Evolutionary conservation across 2,888 invertebrate genomes (phyloP).

Genomic region (Ectemnius lituratus): DNA sequence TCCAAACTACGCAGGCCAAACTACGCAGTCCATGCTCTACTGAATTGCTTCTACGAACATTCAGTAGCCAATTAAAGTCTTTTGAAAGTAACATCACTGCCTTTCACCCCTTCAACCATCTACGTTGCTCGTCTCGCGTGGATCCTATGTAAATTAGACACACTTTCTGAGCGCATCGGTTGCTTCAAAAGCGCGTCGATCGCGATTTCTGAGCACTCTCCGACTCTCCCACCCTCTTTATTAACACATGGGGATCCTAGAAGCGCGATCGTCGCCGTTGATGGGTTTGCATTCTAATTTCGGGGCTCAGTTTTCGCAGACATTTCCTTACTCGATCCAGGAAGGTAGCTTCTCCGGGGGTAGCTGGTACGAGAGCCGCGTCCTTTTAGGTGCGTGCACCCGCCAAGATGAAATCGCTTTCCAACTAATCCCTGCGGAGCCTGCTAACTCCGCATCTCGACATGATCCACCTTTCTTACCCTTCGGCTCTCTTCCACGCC

Average conservation of each 20-base stretch:
- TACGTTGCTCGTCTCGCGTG: conserved; percentile 51
- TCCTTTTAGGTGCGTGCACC: conserved; percentile 69
- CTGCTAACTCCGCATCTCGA: conserved; percentile 26
- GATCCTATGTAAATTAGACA: conserved; percentile 75
- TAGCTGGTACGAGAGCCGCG: conserved; percentile 25
- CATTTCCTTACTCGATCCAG: conserved; percentile 53
- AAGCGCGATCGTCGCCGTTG: conserved; percentile 61
- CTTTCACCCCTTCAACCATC: conserved; percentile 57
- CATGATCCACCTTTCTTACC: conserved; percentile 59
- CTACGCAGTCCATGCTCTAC: too few species aligned
- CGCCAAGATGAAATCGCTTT: conserved; percentile 71
- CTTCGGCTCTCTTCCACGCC: conserved; percentile 38
- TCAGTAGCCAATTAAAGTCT: conserved; percentile 75
- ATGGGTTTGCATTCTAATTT: conserved; percentile 75
- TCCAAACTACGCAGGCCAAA: too few species aligned
- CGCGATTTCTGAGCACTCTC: conserved; percentile 28
- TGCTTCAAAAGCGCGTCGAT: conserved; percentile 51
- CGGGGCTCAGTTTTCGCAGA: conserved; percentile 71
- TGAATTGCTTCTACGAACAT: conserved; percentile 41
- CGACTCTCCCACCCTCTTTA: conserved; percentile 31
- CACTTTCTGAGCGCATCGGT: conserved; percentile 66
- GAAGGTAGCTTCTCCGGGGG: conserved; percentile 30
- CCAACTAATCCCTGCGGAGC: conserved; percentile 72
- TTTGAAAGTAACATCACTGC: conserved; percentile 71
- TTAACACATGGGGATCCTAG: conserved; percentile 66